Evolutionary conservation across 2,888 invertebrate genomes (phyloP).

Genomic region (Nephrotoma guestfalica): DNA sequence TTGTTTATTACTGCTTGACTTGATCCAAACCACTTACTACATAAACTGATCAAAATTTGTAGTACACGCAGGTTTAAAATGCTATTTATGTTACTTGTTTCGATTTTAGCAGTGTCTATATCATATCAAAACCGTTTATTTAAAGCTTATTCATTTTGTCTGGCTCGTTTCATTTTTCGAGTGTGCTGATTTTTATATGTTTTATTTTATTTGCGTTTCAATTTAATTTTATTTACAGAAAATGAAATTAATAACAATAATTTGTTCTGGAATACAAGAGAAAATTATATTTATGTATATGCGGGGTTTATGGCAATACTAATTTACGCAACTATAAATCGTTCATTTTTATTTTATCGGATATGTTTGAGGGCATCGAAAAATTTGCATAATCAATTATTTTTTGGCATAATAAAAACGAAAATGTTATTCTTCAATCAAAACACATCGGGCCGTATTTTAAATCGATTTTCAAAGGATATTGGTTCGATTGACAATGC

Average conservation of each 20-base stretch:
- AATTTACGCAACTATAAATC: slow-evolving; percentile 13
- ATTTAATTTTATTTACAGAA: background rate
- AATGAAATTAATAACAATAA: background rate
- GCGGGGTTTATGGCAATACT: slow-evolving; percentile 35
- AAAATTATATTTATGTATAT: slow-evolving; percentile 40
- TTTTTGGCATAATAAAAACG: slow-evolving; percentile 39
- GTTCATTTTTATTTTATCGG: slow-evolving; percentile 34
- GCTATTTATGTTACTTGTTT: too few species aligned
- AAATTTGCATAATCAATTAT: slow-evolving; percentile 45
- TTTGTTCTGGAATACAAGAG: slow-evolving; percentile 17
- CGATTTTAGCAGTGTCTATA: too few species aligned
- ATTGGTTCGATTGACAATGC: slow-evolving; percentile 36
- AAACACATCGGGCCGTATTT: slow-evolving; percentile 40
- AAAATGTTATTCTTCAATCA: slow-evolving; percentile 47
- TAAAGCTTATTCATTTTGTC: too few species aligned
- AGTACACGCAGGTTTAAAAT: too few species aligned
- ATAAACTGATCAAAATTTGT: too few species aligned
- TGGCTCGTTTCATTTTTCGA: too few species aligned
- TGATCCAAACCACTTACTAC: too few species aligned
- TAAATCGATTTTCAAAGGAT: slow-evolving; percentile 52
- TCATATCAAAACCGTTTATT: too few species aligned
- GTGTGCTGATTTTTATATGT: too few species aligned
- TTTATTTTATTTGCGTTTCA: background rate
- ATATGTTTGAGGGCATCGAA: slow-evolving; percentile 40
- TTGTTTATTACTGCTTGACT: too few species aligned